Evolutionary conservation across 2,797 vertebrate genomes (phyloP), one percentile per base, ranked within the genome.

Genomic region (Catharus ustulatus): DNA sequence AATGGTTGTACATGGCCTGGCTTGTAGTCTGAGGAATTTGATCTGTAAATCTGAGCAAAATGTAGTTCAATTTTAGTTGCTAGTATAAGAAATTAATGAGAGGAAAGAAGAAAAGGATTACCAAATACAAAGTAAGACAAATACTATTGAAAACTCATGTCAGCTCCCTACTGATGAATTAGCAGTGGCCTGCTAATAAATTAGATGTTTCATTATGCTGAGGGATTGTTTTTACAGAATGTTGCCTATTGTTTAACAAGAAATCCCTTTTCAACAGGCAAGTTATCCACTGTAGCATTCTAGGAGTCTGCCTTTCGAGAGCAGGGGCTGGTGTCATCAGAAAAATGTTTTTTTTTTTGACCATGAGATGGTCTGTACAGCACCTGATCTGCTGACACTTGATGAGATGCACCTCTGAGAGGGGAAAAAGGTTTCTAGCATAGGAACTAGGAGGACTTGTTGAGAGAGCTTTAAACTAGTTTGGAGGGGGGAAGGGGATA

Each of bases 201-300:
- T 49, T 54, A 92, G 32, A 45, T 80, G 32, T 80, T 82, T 58
- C 61, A 29, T 90, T 94, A 89, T 78, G 78, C 68, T 48, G 29
- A 87, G 55, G 51, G 38, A 67, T 92, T 96, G 63, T 84, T 94
- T 93, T 79, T 77, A 86, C 46, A 73, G n/a, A 84, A 79, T 76
- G 29, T 30, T 78, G 67, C 46, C 67, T 67, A 22, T 59, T 93
- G 48, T 93, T 96, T 76, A 88, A 94, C 11, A 77, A 84, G 86
- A 9, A 66, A 7, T 23, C 45, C 6, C 34, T 64, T 95, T 89
- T 87, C 64, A 85, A 73, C 21, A 51, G 83, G 85, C 52, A 83
- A n/a, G 48, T 93, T 77, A 94, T 67, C 62, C 42, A 36, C 24
- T 2, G 48, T 46, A 67, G 21, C 57, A 13, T 62, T 51, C 8